Percentiles rank a stretch among this genome's conserved stretches.
Evolutionary conservation across 2,797 vertebrate genomes (phyloP).

Genomic region (Erethizon dorsatum): DNA sequence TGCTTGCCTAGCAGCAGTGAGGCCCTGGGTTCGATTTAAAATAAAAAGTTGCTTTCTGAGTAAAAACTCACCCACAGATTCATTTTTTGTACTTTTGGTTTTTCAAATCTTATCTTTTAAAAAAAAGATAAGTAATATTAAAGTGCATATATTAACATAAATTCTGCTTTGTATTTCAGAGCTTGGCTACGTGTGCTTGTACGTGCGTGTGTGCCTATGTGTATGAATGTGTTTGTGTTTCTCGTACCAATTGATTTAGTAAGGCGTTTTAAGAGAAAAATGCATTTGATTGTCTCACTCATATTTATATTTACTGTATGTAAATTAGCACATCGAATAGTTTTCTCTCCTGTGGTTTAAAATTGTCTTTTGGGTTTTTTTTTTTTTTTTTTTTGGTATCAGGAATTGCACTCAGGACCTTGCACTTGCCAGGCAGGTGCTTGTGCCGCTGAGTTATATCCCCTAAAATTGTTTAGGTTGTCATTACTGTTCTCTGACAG

Average conservation of each 20-base stretch:
- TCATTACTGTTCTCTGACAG: background rate
- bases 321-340: background rate
- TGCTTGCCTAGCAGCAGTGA: background rate
- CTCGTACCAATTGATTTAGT: constrained; percentile 29
- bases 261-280: constrained; percentile 57
- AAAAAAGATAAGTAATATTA: background rate
- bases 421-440: too few relatives aligned
- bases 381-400: too few relatives aligned
- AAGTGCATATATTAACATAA: constrained; percentile 6
- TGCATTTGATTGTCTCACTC: background rate
- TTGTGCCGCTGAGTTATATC: too few relatives aligned
- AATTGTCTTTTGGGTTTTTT: too few relatives aligned
- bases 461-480: background rate
- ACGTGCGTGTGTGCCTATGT: background rate
- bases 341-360: background rate
- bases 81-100: constrained; percentile 43
- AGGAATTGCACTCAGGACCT: too few relatives aligned
- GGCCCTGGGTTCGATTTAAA: background rate
- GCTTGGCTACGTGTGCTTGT: background rate
- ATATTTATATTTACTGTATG: constrained; percentile 34
- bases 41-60: constrained; percentile 1
- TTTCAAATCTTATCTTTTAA: constrained; percentile 44
- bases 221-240: background rate
- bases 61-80: constrained; percentile 17
- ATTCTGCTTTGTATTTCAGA: constrained; percentile 44